Base-by-base conservation (phyloP, 1,140 invertebrate genomes). In the Eufriesea mexicana region DNA sequence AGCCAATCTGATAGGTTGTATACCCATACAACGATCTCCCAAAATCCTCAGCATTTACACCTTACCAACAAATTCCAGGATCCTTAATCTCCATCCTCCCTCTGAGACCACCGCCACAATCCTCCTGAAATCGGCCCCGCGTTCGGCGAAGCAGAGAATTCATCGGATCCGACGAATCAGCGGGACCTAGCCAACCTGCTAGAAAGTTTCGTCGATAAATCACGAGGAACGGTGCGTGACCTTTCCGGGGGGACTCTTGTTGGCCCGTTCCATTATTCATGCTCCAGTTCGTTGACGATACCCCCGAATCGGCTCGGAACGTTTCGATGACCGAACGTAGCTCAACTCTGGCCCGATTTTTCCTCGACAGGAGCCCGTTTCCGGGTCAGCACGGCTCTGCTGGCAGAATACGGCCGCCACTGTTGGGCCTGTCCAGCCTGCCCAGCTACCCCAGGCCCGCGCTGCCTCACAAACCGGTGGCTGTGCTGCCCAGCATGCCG, bases 361-460 rank as follows among this genome's bases (percentile, higher is more conserved):
- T 70, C 55, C 51, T 57, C 20, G 20, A 20, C 75, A 93, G 92
- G 45, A 90, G 79, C 64, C 91, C 89, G 45, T 92, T 91, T 89
- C 86, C 90, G 54, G 90, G 81, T 84, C 93, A 92, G 61, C 89
- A 89, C 9, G 89, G 85, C 25, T 89, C 89, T 2, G 86, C 90
- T 10, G 89, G 88, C n/a, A 84, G 92, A 57, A 89, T 93, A 45
- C 83, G 92, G 47, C 92, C 92, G 2, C 92, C 93, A 0, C 84
- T 93, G 28, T 68, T 94, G 2, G 83, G 86, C 14, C 66, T 94
- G 20, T 90, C 93, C 0, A 91, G 89, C 73, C 77, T 93, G 42
- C 90, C 89, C 55, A 88, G 62, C 59, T 92, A 90, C 47, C 90
- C 86, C 49, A 87, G 86, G 55, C 85, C 89, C 12, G 12, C 49